These are phyloP conservation scores for Philopotamus ludificatus DNA, from an alignment of 1,140 invertebrate species.

Conservation along the genomic window DNA sequence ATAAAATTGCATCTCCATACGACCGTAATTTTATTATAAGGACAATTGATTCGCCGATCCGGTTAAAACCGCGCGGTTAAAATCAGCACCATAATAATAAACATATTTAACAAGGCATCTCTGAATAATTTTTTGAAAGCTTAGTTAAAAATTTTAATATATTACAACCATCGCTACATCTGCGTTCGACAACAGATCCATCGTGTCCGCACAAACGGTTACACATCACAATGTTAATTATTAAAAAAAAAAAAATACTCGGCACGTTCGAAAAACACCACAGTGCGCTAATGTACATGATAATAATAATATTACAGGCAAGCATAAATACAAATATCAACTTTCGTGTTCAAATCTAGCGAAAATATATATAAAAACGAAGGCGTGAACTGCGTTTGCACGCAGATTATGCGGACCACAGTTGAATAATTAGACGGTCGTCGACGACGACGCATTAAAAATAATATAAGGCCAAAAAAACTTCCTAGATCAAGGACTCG, in stretches of 20 bases:
- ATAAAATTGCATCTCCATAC: too few relatives aligned
- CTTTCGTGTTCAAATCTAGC: too few relatives aligned
- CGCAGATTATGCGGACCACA: too few relatives aligned
- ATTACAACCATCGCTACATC: background rate
- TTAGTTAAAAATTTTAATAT: conserved; percentile 14
- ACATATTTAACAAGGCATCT: conserved; percentile 30
- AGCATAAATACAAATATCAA: background rate
- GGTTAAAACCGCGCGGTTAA: conserved; percentile 5
- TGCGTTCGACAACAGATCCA: background rate
- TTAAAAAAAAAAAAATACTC: background rate
- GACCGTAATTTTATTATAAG: too few relatives aligned
- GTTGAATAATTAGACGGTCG: too few relatives aligned
- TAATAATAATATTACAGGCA: background rate
- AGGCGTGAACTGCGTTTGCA: too few relatives aligned
- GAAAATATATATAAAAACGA: too few relatives aligned
- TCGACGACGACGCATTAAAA: too few relatives aligned
- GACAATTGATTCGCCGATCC: conserved; percentile 10
- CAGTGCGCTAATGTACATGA: background rate
- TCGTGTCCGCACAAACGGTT: background rate
- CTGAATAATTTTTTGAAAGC: conserved; percentile 23
- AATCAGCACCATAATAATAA: conserved; percentile 29
- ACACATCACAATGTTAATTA: background rate
- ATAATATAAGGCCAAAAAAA: too few relatives aligned
- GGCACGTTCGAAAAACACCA: background rate
- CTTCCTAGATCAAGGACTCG: background rate